Evolutionary conservation across 2,797 vertebrate species (phyloP).

Genomic region (Sebastes itinus): DNA sequence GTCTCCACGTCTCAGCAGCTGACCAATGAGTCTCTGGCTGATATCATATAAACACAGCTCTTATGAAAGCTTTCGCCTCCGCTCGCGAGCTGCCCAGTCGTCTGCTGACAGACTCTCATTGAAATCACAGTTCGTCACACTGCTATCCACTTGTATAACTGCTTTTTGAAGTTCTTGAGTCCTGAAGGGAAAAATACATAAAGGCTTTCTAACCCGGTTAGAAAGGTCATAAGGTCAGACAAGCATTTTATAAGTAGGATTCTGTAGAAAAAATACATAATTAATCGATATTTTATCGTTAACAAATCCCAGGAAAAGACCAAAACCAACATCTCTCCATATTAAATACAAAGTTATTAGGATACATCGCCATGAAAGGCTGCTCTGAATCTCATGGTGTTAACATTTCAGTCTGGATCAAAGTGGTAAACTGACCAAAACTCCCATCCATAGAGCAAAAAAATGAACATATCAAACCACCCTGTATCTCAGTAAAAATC

Average conservation of each 20-base stretch:
- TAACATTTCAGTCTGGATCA: background rate
- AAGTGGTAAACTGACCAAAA: background rate
- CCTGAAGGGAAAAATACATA: background rate
- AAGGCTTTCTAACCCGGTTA: background rate
- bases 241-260: background rate
- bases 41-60: conserved; percentile 28
- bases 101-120: background rate
- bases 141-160: background rate
- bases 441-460: background rate
- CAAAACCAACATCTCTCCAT: background rate
- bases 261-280: background rate
- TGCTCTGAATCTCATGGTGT: background rate
- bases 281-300: too few species aligned
- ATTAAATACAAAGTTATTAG: background rate
- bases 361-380: background rate
- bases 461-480: background rate
- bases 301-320: too few species aligned
- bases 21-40: conserved; percentile 9
- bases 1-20: conserved; percentile 31
- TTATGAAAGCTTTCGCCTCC: conserved; percentile 4
- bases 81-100: background rate
- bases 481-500: background rate
- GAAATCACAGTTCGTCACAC: background rate
- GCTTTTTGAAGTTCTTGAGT: background rate
- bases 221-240: background rate